phyloP scores from a whole-genome alignment of 1,140 invertebrate genomes.

The Temnothorax curvispinosus region DNA sequence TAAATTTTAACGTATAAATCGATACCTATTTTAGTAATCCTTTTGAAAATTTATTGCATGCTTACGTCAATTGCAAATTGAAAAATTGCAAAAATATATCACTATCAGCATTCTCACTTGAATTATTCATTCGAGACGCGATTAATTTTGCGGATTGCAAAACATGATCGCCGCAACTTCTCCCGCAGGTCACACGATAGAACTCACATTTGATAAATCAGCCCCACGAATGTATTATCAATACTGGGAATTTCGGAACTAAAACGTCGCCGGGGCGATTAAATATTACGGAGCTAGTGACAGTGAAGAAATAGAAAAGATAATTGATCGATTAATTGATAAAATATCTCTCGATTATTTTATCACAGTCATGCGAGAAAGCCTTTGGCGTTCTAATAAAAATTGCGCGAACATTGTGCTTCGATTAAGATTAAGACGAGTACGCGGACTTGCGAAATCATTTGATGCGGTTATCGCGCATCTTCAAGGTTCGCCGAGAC shows the following conservation, averaged over 20 bases:
- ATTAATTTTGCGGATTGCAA: constrained; percentile 4
- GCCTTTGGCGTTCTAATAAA: not conserved
- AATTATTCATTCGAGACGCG: not conserved
- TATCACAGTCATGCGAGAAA: not conserved
- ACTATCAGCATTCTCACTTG: not conserved
- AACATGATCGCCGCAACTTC: not conserved
- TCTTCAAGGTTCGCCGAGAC: constrained; percentile 49
- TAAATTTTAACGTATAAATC: not conserved
- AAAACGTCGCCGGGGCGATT: not conserved
- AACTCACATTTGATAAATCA: constrained; percentile 29
- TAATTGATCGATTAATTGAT: not conserved
- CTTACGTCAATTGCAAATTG: not conserved
- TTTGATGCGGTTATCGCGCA: constrained; percentile 21
- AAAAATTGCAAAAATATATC: not conserved
- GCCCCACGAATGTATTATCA: constrained; percentile 3
- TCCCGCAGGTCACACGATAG: not conserved
- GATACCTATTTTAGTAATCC: not conserved
- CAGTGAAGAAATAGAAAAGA: not conserved
- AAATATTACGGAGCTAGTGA: not conserved
- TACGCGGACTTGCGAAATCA: constrained; percentile 10
- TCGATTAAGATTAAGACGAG: not conserved
- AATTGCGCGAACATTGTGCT: not conserved
- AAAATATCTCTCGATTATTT: not conserved
- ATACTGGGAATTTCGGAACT: not conserved
- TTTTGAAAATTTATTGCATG: not conserved